Evolutionary conservation across 23 tunicate genomes (phyloP).

Genomic region (Trididemnum nubilum): DNA sequence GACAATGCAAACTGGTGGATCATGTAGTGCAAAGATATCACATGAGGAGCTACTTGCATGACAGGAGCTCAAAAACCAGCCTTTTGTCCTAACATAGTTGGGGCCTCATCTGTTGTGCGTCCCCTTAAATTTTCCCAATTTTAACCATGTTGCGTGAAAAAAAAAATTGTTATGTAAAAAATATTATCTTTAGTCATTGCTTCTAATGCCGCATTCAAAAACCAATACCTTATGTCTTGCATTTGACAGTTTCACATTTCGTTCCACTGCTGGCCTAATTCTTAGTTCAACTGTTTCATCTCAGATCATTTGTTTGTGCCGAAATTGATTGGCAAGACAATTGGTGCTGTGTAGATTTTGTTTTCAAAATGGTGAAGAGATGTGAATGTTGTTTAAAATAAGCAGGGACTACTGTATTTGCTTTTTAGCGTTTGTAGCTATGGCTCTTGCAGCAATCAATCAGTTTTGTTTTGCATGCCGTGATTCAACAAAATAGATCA

Average conservation of each 20-base stretch:
- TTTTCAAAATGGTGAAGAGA: too few species aligned
- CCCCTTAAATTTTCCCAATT: conserved; percentile 33
- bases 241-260: not conserved
- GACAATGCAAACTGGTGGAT: conserved; percentile 29
- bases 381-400: too few species aligned
- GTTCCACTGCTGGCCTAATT: not conserved
- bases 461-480: too few species aligned
- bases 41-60: conserved; percentile 28
- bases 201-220: not conserved
- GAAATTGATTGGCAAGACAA: not conserved
- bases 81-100: conserved; percentile 24
- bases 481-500: too few species aligned
- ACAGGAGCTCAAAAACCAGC: conserved; percentile 24
- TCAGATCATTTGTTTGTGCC: not conserved
- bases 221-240: not conserved
- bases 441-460: too few species aligned
- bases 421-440: not conserved
- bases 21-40: conserved; percentile 25
- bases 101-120: conserved; percentile 25
- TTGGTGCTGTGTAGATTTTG: not conserved
- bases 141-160: conserved; percentile 23
- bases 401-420: too few species aligned
- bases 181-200: not conserved
- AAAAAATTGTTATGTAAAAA: not conserved
- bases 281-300: not conserved